phyloP scores from a whole-genome alignment of 2,888 invertebrate genomes.

The Eristalis tenax region DNA sequence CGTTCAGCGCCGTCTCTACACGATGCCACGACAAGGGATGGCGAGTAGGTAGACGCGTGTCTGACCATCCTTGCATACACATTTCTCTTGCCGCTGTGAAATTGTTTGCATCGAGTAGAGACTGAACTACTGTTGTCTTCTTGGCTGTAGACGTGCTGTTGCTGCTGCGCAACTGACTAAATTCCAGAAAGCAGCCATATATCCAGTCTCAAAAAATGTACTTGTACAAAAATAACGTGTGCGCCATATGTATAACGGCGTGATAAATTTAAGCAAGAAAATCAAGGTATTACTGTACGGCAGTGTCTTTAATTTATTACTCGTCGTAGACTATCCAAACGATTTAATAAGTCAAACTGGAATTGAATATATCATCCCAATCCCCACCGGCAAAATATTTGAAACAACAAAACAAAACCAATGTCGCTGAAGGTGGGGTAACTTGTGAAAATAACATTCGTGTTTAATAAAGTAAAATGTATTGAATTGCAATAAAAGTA shows the following conservation, averaged over 20 bases:
- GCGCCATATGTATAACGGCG: neutral
- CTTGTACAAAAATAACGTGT: neutral
- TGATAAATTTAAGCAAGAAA: neutral
- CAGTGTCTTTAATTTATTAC: neutral
- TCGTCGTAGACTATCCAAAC: constrained; percentile 25
- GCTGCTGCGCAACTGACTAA: too few species aligned
- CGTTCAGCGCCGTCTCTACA: too few species aligned
- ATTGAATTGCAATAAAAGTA: constrained; percentile 30
- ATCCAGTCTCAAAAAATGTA: neutral
- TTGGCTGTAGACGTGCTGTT: too few species aligned
- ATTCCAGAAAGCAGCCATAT: too few species aligned
- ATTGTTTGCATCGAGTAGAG: too few species aligned
- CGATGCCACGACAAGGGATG: too few species aligned
- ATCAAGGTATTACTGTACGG: neutral
- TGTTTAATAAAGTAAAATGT: constrained; percentile 43
- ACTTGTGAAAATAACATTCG: neutral
- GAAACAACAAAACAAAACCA: constrained; percentile 15
- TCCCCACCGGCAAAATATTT: constrained; percentile 55
- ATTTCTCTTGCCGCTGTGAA: too few species aligned
- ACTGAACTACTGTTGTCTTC: too few species aligned
- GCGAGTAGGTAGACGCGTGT: too few species aligned
- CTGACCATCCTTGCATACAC: too few species aligned
- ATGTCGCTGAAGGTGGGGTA: constrained; percentile 50
- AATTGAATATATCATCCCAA: constrained; percentile 60
- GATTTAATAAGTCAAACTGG: constrained; percentile 39